Base-by-base conservation (phyloP, 2,797 vertebrate genomes). In the Anniella stebbinsi region DNA sequence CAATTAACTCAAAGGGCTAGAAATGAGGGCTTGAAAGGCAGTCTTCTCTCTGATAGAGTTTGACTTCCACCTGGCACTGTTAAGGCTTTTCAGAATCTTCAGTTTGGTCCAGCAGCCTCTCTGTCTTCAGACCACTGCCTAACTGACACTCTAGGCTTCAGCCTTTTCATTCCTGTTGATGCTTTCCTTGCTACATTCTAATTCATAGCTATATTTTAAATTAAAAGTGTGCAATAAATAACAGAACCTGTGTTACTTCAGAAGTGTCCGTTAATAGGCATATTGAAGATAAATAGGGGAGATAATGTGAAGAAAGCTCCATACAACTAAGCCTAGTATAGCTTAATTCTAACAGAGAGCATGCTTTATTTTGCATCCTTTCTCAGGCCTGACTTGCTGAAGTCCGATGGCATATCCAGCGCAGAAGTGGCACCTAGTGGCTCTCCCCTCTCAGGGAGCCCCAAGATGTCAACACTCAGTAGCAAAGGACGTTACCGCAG, bases 401-500 rank as follows among this genome's bases (percentile, higher is more conserved):
- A 98, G 81, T 99, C 98, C 5, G 99, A 99, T 80, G 98, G 98
- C 78, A 99, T 99, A 93, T 97, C 98, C 94, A 98, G 97, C 72
- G 69, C 96, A 17, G 99, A 99, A 93, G 96, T 97, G 60, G 97
- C 98, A 28, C 97, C 98, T 12, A 97, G 97, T 0, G 97, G 98
- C 38, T 99, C 98, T 0, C 98, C 98, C 2, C 96, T 99, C 41
- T 98, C 98, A 3, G 98, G 98, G 95, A 99, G 99, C 96, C 99
- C 99, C n/a, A 99, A 98, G 95, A 97, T 98, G 94, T 98, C 98
- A 92, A 98, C 98, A 0, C 97, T 97, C n/a, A 98, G 98, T 0
- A 97, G 98, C 83, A 99, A 99, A 95, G 97, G 98, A 93, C 98
- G 99, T 7, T 99, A 99, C 93, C 98, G 99, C 78, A 98, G 98